Base-by-base conservation (phyloP, 2,888 invertebrate species). In the Notodromas monacha region DNA sequence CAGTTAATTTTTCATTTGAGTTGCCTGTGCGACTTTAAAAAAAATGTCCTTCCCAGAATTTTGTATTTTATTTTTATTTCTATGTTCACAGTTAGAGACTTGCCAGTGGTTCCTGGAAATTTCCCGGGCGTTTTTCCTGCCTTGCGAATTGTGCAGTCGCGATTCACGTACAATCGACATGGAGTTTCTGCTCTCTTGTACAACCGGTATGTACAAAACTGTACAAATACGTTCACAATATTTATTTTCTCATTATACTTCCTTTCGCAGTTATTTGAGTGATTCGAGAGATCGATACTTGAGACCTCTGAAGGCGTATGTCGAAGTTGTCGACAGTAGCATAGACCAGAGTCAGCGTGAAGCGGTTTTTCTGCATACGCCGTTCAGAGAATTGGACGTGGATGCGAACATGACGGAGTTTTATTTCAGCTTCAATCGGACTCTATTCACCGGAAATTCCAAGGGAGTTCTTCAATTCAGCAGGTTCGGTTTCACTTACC, bases 381-480 rank as follows among this genome's bases (percentile, higher is more conserved):
- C 79, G 1, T 65, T 65, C 43, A 73, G 76, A 67, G 76, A 77
- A 44, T 61, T 72, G 27, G 67, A 67, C 36, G 60, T 63, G 3
- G 48, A 51, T 3, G 72, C 77, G 35, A 77, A 79, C 43, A 59
- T 86, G 30, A 76, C 79, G 0, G 77, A 81, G 54, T 68, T 89
- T 29, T 68, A 70, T 0, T 64, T 89, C 37, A 73, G 73, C 53
- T 59, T 96, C 2, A 81, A 84, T 40, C 64, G 65, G 38, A 69
- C 69, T 30, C 54, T 68, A 34, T 69, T 96, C 26, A 64, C 64
- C 1, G 70, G 76, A 41, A 96, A 96, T 46, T 70, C 69, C 0
- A 63, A 61, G 45, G 79, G 86, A 10, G 65, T 89, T 36, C 60
- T 63, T 32, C 86, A 89, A 40, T 69, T 74, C 41, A 77, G 81